Conservation (phyloP, 2,797 vertebrate genomes). For the Orientallactaga sibirica region DNA sequence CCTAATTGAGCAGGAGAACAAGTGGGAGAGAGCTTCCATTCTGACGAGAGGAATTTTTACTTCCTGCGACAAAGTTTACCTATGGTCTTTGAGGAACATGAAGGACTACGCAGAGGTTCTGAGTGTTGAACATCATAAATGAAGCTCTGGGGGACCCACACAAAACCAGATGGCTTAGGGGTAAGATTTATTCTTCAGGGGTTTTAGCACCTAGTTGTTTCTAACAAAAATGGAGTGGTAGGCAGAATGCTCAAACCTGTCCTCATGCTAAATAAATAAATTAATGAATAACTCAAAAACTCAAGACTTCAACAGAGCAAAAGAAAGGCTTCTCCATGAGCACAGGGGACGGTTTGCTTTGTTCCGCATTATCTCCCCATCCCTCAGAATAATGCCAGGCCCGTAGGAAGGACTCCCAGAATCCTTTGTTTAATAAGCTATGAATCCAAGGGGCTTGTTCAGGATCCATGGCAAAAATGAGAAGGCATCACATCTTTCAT, state of each 20-base stretch:
- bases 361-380: background rate
- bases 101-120: background rate
- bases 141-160: background rate
- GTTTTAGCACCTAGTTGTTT: background rate
- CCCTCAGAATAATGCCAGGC: background rate
- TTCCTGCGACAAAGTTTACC: background rate
- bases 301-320: background rate
- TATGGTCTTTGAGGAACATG: background rate
- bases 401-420: background rate
- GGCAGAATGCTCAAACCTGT: background rate
- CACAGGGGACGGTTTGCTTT: background rate
- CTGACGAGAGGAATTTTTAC: background rate
- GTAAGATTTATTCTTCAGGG: background rate
- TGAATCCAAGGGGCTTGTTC: background rate
- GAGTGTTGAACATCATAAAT: background rate
- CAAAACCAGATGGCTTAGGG: background rate
- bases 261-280: background rate
- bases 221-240: slow-evolving; percentile 15
- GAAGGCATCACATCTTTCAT: background rate
- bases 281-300: background rate
- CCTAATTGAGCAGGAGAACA: slow-evolving; percentile 25
- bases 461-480: background rate
- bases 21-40: background rate
- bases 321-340: background rate
- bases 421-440: slow-evolving; percentile 19